phyloP scores from a whole-genome alignment of 2,797 vertebrate genomes.

The Tenualosa ilisha region DNA sequence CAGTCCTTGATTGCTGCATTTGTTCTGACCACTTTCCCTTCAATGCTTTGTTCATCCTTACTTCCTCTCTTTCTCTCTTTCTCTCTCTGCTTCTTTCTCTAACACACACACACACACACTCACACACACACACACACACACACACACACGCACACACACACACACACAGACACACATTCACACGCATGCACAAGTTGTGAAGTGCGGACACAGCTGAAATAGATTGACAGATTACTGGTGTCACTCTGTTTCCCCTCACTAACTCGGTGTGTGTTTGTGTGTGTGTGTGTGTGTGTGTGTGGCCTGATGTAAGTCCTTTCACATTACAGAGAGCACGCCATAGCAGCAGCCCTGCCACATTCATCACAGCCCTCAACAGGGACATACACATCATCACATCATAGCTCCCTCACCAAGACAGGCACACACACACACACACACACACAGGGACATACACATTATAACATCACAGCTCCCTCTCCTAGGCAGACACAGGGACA shows the following conservation, averaged over 20 bases:
- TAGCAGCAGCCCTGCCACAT: constrained; percentile 33
- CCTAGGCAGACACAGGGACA: not conserved
- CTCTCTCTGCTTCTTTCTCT: not conserved
- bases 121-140: not conserved
- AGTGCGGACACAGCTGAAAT: constrained; percentile 53
- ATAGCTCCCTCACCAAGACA: not conserved
- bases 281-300: not conserved
- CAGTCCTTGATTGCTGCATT: not conserved
- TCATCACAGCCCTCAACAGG: constrained; percentile 46
- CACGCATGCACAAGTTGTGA: constrained; percentile 37
- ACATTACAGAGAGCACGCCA: constrained; percentile 22
- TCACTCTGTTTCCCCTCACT: constrained; percentile 46
- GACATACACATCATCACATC: constrained; percentile 53
- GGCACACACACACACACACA: not conserved
- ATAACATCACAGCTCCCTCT: not conserved
- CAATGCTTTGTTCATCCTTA: not conserved
- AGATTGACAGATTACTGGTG: constrained; percentile 67
- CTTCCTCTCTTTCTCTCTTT: not conserved
- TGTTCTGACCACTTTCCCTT: not conserved
- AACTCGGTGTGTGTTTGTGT: constrained; percentile 19
- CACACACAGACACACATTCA: not conserved
- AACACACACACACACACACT: not conserved
- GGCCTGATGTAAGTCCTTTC: constrained; percentile 9
- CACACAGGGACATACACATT: not conserved
- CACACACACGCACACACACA: not conserved